Evolutionary conservation across 2,797 vertebrate species (phyloP).

Genomic region (Aselliscus stoliczkanus): DNA sequence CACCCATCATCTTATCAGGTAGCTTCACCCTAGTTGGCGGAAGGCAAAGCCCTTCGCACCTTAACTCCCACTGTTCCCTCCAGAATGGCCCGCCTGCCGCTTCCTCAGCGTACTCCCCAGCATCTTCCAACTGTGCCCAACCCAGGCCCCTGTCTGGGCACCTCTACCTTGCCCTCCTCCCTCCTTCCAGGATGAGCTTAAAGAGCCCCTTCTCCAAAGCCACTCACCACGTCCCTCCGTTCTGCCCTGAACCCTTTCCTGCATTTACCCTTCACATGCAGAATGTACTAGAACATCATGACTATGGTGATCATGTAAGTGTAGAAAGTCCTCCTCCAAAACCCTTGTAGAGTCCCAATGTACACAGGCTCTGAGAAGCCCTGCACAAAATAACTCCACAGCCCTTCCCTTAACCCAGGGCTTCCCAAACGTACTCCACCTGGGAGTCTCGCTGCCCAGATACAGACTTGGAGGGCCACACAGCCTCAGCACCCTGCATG

Average conservation of each 20-base stretch:
- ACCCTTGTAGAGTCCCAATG: not conserved
- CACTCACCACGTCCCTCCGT: not conserved
- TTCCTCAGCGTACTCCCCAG: not conserved
- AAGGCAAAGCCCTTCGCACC: not conserved
- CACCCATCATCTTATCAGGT: not conserved
- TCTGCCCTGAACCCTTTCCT: not conserved
- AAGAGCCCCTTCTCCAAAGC: not conserved
- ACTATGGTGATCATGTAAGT: not conserved
- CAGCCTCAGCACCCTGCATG: too few relatives aligned
- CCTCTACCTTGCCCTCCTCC: rapidly evolving
- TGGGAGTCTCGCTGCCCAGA: too few relatives aligned
- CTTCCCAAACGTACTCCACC: rapidly evolving
- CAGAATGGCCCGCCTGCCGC: too few relatives aligned
- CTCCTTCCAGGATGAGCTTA: not conserved
- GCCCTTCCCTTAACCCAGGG: not conserved
- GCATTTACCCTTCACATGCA: not conserved
- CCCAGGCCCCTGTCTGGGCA: too few relatives aligned
- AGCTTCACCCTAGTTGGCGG: not conserved
- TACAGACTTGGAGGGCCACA: not conserved
- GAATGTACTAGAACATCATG: not conserved
- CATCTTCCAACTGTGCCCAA: rapidly evolving
- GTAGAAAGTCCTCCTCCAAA: not conserved
- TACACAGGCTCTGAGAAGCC: not conserved
- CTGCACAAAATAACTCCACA: not conserved
- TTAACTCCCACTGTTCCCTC: not conserved